Evolutionary conservation across 1,140 invertebrate species (phyloP).

Genomic region (Tetragonula clypearis): DNA sequence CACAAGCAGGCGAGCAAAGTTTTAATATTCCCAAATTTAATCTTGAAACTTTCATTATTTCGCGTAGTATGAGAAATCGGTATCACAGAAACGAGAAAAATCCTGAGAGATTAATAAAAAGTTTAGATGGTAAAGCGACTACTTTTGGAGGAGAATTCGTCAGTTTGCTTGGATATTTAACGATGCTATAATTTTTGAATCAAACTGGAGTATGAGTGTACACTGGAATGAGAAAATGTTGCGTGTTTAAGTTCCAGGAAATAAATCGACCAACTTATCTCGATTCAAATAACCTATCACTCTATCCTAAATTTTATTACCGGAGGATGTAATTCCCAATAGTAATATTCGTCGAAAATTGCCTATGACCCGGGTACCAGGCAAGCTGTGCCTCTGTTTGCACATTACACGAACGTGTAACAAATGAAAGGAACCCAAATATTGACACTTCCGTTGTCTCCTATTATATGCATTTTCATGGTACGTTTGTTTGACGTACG

Average conservation of each 20-base stretch:
- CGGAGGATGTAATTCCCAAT: neutral
- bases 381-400: neutral
- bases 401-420: neutral
- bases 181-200: too few species aligned
- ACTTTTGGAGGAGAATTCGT: too few species aligned
- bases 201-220: too few species aligned
- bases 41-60: neutral
- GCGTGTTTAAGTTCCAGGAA: too few species aligned
- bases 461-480: conserved; percentile 33
- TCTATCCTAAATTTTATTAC: neutral
- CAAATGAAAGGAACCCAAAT: conserved; percentile 42
- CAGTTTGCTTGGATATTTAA: too few species aligned
- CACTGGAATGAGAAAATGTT: too few species aligned
- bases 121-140: too few species aligned
- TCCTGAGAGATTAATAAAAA: too few species aligned
- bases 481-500: neutral
- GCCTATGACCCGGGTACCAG: too few species aligned
- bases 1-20: neutral
- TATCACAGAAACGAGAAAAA: too few species aligned
- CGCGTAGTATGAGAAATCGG: neutral
- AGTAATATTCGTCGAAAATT: neutral
- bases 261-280: too few species aligned
- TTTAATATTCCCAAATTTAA: neutral
- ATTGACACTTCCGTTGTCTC: conserved; percentile 33
- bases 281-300: too few species aligned